These are phyloP conservation scores for Conomelus anceps DNA, from an alignment of 2,888 invertebrate species.

Conservation along the genomic window DNA sequence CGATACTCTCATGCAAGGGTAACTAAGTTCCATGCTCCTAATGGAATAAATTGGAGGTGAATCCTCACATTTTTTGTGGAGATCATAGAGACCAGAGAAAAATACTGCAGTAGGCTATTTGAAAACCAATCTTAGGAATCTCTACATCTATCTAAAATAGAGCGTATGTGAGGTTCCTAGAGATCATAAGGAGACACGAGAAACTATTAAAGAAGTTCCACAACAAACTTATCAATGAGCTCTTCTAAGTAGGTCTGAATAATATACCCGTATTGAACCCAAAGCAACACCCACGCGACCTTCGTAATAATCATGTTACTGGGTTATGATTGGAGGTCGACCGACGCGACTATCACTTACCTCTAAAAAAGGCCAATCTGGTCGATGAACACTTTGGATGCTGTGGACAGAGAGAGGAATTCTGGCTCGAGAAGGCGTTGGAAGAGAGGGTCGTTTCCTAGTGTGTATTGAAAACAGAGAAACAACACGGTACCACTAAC, in stretches of 20 bases:
- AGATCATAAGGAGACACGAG: no score
- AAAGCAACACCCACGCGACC: background rate
- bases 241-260: background rate
- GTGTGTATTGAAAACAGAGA: background rate
- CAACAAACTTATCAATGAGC: background rate
- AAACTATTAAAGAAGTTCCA: no score
- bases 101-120: no score
- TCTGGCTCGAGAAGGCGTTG: background rate
- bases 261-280: no score
- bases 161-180: no score
- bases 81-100: no score
- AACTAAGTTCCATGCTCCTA: no score
- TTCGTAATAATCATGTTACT: background rate
- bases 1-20: no score
- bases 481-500: background rate
- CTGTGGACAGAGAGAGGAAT: background rate
- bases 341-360: background rate
- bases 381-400: background rate
- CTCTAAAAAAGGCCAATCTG: background rate
- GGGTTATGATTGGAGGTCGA: background rate
- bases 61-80: no score
- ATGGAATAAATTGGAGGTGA: no score
- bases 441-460: background rate
- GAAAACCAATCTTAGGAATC: no score
- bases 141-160: no score